Conservation (phyloP, 2,888 invertebrate genomes). For the Cancer borealis region DNA sequence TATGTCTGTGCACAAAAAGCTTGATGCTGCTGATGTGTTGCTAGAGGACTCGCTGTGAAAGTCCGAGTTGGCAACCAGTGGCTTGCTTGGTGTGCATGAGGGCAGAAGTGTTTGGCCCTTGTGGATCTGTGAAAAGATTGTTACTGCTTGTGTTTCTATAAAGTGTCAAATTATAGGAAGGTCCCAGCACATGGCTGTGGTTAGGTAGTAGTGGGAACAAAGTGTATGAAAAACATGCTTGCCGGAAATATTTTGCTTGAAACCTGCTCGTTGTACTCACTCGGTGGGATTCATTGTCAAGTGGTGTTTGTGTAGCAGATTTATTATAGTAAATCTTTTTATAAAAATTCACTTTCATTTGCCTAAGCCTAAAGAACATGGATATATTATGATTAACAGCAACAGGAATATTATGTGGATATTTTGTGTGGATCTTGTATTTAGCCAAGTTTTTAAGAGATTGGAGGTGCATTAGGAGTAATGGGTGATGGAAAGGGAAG, state of each 20-base stretch:
- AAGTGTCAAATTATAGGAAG: background rate
- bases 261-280: background rate
- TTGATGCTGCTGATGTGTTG: background rate
- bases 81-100: background rate
- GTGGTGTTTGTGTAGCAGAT: conserved; percentile 11
- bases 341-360: background rate
- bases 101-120: background rate
- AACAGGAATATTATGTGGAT: background rate
- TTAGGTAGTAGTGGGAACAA: background rate
- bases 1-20: conserved; percentile 58
- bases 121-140: background rate
- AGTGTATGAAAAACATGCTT: background rate
- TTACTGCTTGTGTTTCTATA: background rate
- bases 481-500: background rate
- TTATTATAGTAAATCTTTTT: background rate
- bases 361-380: background rate
- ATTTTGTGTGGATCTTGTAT: background rate
- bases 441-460: background rate
- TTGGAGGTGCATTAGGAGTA: background rate
- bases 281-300: background rate
- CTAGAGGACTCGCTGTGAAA: background rate
- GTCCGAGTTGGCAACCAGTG: background rate
- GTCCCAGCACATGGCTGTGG: background rate
- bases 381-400: background rate
- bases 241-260: conserved; percentile 33